phyloP scores from a whole-genome alignment of 2,113 vertebrate species.

The Elanus axillaris region DNA sequence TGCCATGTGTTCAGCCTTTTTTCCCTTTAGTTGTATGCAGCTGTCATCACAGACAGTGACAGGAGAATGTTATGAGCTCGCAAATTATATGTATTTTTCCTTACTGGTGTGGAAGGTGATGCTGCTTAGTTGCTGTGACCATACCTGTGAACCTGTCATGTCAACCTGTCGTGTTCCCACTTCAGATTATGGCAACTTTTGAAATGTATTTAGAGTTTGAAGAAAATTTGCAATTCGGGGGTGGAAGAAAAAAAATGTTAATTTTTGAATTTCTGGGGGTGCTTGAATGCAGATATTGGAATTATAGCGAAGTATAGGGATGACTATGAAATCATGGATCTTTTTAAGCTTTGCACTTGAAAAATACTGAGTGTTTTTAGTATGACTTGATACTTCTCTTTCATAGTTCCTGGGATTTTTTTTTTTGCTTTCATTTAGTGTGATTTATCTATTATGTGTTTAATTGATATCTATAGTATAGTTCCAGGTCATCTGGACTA shows the following conservation, averaged over 20 bases:
- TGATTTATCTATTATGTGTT: neutral
- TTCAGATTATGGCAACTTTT: neutral
- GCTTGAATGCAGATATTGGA: neutral
- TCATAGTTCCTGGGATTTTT: fast-evolving
- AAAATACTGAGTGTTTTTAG: neutral
- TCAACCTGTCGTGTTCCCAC: neutral
- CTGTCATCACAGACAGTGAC: neutral
- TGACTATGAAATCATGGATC: neutral
- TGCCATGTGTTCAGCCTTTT: slow-evolving; percentile 27
- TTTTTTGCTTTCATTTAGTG: neutral
- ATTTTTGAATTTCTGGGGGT: neutral
- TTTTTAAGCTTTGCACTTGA: neutral
- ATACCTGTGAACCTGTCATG: neutral
- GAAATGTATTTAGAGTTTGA: neutral
- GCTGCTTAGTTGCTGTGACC: neutral
- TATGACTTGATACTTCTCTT: neutral
- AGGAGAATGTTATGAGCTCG: neutral
- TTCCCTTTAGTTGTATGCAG: neutral
- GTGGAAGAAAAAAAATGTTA: neutral
- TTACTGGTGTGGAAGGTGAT: neutral
- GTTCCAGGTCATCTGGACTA: neutral
- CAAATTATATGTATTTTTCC: neutral
- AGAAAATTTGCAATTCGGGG: neutral
- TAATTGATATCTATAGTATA: neutral
- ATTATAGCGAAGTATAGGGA: neutral